Conservation (phyloP, 2,888 invertebrate species). For the Pelosia muscerda region DNA sequence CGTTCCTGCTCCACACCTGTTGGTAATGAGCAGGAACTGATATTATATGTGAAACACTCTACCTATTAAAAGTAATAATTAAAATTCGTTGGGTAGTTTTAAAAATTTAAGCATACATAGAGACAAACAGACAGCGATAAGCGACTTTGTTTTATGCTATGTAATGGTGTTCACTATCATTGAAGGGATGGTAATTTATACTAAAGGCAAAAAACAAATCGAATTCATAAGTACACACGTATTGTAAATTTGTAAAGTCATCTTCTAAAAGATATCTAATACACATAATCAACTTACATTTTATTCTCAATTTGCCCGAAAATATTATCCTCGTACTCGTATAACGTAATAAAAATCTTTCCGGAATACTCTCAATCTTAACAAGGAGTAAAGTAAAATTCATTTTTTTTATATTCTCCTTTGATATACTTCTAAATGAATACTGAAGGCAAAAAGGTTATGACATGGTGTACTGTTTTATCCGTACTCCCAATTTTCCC, state of each 20-base stretch:
- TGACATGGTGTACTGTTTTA: slow-evolving; percentile 26
- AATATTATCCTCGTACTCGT: slow-evolving; percentile 19
- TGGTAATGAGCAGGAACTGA: too few relatives aligned
- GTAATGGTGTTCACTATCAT: too few relatives aligned
- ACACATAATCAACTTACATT: slow-evolving; percentile 10
- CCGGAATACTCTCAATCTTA: slow-evolving; percentile 31
- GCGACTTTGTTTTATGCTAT: too few relatives aligned
- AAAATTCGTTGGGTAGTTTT: too few relatives aligned
- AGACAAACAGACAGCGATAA: too few relatives aligned
- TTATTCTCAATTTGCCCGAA: slow-evolving; percentile 14
- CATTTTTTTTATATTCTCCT: slow-evolving; percentile 29
- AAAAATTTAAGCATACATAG: too few relatives aligned
- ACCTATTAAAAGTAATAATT: too few relatives aligned
- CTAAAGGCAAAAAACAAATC: neutral
- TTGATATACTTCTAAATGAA: slow-evolving; percentile 37
- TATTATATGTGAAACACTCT: too few relatives aligned
- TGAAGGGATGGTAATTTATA: too few relatives aligned
- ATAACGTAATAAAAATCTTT: slow-evolving; percentile 15
- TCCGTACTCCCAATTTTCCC: slow-evolving; percentile 18
- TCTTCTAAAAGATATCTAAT: neutral
- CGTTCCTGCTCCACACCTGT: too few relatives aligned
- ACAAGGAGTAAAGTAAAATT: slow-evolving; percentile 29
- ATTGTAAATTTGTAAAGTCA: neutral
- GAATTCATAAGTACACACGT: neutral
- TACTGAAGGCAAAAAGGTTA: slow-evolving; percentile 27